Percentiles rank a stretch among this genome's conserved stretches.
phyloP scores from a whole-genome alignment of 2,797 vertebrate species.

The Myiotriccus ornatus region DNA sequence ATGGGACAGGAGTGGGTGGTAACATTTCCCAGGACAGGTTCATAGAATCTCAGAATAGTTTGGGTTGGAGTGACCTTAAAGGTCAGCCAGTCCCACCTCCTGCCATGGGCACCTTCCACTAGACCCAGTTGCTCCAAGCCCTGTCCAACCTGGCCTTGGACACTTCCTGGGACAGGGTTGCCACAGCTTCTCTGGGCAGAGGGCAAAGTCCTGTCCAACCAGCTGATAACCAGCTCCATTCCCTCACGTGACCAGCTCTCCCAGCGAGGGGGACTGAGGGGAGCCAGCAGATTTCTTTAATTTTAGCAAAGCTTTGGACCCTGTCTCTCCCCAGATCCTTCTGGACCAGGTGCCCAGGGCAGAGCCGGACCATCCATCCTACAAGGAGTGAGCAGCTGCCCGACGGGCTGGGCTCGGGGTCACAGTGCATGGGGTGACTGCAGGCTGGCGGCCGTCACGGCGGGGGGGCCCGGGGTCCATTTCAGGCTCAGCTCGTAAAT shows the following conservation, averaged over 20 bases:
- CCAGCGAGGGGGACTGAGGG: neutral
- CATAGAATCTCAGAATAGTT: neutral
- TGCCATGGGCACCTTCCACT: neutral
- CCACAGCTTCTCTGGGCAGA: neutral
- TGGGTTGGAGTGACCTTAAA: neutral
- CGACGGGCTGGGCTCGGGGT: neutral
- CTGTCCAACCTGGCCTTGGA: too few species aligned
- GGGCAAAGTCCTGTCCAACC: neutral
- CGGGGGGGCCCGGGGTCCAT: neutral
- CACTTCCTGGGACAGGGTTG: neutral
- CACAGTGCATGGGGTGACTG: neutral
- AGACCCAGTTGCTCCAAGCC: neutral
- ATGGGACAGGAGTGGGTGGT: neutral
- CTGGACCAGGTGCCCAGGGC: neutral
- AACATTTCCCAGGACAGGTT: neutral
- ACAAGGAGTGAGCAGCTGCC: neutral
- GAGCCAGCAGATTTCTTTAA: neutral
- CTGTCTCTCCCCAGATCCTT: neutral
- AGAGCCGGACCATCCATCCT: neutral
- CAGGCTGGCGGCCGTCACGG: neutral
- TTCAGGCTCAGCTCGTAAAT: too few species aligned
- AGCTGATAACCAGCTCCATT: too few species aligned
- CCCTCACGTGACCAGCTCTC: neutral
- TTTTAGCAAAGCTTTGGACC: neutral
- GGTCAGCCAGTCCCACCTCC: neutral